Conservation (phyloP, 1,140 invertebrate genomes). For the Gryllus bimaculatus region DNA sequence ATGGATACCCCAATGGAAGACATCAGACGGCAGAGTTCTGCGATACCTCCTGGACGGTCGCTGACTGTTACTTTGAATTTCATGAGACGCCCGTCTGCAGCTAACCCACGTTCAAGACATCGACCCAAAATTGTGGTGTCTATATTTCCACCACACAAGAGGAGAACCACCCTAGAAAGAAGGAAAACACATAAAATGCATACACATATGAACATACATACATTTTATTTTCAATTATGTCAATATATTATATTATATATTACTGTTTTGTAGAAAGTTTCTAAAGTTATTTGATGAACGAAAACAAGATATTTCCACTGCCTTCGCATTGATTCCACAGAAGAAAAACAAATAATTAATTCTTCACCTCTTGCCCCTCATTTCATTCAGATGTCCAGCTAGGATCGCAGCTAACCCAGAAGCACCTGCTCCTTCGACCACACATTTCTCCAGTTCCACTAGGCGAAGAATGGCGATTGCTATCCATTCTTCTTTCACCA, state of each 20-base stretch:
- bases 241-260: too few species aligned
- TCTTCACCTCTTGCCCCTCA: slow-evolving; percentile 53
- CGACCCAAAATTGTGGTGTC: slow-evolving; percentile 55
- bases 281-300: too few species aligned
- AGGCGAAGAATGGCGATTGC: slow-evolving; percentile 57
- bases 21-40: slow-evolving; percentile 46
- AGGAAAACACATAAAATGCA: not conserved
- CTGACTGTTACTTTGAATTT: slow-evolving; percentile 55
- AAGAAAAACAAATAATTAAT: not conserved
- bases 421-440: slow-evolving; percentile 64
- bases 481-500: slow-evolving; percentile 50
- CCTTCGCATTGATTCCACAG: not conserved
- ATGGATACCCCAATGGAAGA: slow-evolving; percentile 46
- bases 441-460: slow-evolving; percentile 57
- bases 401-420: slow-evolving; percentile 57
- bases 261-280: too few species aligned
- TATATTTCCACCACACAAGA: slow-evolving; percentile 63
- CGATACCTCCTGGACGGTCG: slow-evolving; percentile 50
- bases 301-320: not conserved
- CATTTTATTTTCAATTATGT: not conserved
- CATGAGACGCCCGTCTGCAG: slow-evolving; percentile 55
- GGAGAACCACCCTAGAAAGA: slow-evolving; percentile 49
- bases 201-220: not conserved
- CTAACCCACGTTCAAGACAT: slow-evolving; percentile 58
- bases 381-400: slow-evolving; percentile 51